A percentile compares a stretch with the other conserved stretches of the same genome.
Evolutionary conservation across 2,888 invertebrate species (phyloP).

Genomic region (Hoplodrina ambigua): DNA sequence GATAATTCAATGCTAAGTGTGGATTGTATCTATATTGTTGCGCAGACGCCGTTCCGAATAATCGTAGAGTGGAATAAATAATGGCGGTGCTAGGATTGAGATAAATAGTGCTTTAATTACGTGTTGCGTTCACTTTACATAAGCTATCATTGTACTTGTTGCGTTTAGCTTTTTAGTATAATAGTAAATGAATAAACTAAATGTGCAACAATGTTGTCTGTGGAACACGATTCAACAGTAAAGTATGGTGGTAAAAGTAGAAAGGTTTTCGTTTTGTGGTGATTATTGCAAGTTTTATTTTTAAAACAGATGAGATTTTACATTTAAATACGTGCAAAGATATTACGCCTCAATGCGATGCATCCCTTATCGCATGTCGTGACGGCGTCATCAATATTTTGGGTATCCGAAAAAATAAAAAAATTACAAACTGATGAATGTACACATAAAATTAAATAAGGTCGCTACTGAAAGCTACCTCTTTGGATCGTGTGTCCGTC

Average conservation of each 20-base stretch:
- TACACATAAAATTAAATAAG: constrained; percentile 11
- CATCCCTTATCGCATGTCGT: neutral
- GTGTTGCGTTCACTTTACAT: constrained; percentile 27
- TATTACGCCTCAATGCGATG: neutral
- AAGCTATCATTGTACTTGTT: constrained; percentile 43
- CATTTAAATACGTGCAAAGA: neutral
- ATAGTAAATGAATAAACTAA: constrained; percentile 37
- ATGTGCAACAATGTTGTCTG: neutral
- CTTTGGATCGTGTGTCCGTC: neutral
- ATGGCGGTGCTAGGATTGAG: constrained; percentile 23
- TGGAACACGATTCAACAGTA: neutral
- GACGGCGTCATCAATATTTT: constrained; percentile 8
- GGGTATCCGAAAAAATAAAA: neutral
- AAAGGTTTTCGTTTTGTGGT: neutral
- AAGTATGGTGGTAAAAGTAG: neutral
- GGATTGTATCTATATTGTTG: constrained; percentile 47
- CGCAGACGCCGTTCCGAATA: constrained; percentile 28
- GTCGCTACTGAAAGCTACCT: constrained; percentile 15
- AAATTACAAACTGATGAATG: constrained; percentile 2
- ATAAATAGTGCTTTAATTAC: constrained; percentile 52
- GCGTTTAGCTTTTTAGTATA: constrained; percentile 25
- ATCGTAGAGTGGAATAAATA: constrained; percentile 32
- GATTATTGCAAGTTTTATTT: neutral
- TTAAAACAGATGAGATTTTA: neutral
- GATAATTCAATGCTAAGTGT: constrained; percentile 53